Conservation (phyloP, 1,140 invertebrate species). For the Drosophila saltans region DNA sequence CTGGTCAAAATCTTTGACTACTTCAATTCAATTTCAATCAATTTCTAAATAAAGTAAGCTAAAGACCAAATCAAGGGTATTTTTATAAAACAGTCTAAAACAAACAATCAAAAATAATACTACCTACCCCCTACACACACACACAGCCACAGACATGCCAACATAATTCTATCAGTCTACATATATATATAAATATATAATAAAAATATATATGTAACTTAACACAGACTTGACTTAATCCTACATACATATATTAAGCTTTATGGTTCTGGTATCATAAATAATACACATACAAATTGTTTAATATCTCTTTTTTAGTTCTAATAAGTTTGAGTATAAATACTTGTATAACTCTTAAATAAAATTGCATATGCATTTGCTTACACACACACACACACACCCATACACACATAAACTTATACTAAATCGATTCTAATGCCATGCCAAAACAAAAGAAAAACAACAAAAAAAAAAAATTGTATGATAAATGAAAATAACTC, state of each 20-base stretch:
- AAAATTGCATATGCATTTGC: constrained; percentile 77
- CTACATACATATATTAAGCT: constrained; percentile 64
- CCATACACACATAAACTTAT: constrained; percentile 28
- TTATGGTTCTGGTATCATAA: constrained; percentile 70
- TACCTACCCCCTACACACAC: not conserved
- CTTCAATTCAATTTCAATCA: too few species aligned
- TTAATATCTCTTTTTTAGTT: constrained; percentile 52
- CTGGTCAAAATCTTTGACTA: too few species aligned
- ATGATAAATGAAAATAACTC: constrained; percentile 12
- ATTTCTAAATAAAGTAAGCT: too few species aligned
- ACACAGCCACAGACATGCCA: not conserved
- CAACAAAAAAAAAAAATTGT: constrained; percentile 1
- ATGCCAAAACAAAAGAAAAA: not conserved
- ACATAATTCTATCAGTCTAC: constrained; percentile 10
- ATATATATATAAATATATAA: constrained; percentile 33
- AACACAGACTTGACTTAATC: constrained; percentile 55
- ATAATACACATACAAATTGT: constrained; percentile 51
- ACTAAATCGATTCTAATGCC: constrained; percentile 23
- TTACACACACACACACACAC: constrained; percentile 27
- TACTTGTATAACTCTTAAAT: constrained; percentile 61
- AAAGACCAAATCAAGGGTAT: too few species aligned
- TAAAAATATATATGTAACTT: constrained; percentile 27
- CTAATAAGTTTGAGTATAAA: constrained; percentile 50
- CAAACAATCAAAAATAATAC: not conserved
- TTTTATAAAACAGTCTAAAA: not conserved